Base-by-base conservation (phyloP, 2,888 invertebrate genomes). In the Orchestes rusci region DNA sequence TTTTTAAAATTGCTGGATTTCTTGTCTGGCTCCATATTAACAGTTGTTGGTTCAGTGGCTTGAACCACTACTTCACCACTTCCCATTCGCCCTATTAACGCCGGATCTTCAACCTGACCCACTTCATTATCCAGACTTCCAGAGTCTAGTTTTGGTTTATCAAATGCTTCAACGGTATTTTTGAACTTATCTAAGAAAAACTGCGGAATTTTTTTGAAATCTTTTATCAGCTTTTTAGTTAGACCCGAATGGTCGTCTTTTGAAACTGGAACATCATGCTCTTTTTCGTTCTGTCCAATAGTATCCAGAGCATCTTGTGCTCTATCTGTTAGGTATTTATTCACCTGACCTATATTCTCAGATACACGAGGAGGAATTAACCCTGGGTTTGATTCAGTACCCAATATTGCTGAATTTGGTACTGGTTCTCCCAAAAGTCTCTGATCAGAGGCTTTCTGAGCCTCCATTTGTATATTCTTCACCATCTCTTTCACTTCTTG, bases 401-500 rank as follows among this genome's bases (percentile, higher is more conserved):
- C n/a, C n/a, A n/a, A n/a, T n/a, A 13, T 15, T 18, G 36, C 2
- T 15, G n/a, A 17, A 33, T 43, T 10, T 16, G 10, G 13, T 12
- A 19, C 30, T 1, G 43, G 13, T 12, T 33, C 30, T 16, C 42
- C 43, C 4, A 45, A 30, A 5, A 49, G 35, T 12, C 39, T 16
- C 12, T 41, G 30, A 27, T 45, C 39, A 3, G 45, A 38, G 13
- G 40, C 33, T 19, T 39, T 45, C 10, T 36, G 12, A 3, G 45
- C 29, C 15, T 49, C 48, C 10, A 42, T 39, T 36, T 49, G 45
- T 3, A 51, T 45, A 30, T 39, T 42, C 27, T 48, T 33, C 1
- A 51, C 38, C 42, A 51, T 48, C 2, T 23, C 18, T 39, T 51
- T 48, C 1, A 47, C 45, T 36, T 51, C 48, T 36, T 47, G 23